phyloP scores from a whole-genome alignment of 2,797 vertebrate species.

The Notamacropus eugenii region DNA sequence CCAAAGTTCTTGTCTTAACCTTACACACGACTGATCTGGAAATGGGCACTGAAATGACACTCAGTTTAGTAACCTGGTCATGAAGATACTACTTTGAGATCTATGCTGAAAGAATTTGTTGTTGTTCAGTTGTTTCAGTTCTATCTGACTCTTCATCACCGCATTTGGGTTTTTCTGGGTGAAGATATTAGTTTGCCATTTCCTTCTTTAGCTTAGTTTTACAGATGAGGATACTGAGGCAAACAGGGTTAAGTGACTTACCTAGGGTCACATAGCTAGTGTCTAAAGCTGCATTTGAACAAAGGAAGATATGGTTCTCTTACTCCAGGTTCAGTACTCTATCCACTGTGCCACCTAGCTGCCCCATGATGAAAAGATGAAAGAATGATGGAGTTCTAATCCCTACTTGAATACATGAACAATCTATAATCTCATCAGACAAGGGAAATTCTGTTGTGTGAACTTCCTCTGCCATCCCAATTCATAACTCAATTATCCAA shows the following conservation, averaged over 20 bases:
- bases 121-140: not conserved
- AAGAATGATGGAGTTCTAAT: not conserved
- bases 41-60: not conserved
- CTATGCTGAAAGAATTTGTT: not conserved
- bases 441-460: not conserved
- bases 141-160: too few relatives aligned
- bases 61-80: not conserved
- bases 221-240: not conserved
- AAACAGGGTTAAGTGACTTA: too few relatives aligned
- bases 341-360: not conserved
- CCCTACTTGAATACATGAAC: not conserved
- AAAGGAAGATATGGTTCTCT: not conserved
- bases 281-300: not conserved
- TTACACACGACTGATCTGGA: not conserved
- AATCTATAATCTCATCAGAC: not conserved
- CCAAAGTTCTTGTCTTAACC: not conserved
- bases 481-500: not conserved
- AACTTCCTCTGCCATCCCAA: not conserved
- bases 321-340: not conserved
- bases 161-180: not conserved
- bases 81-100: not conserved
- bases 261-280: not conserved
- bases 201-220: not conserved
- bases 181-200: not conserved
- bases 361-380: not conserved